Percentiles rank a stretch among this genome's conserved stretches.
Conservation (phyloP, 2,797 vertebrate species). For the Gymnopithys bicolor region DNA sequence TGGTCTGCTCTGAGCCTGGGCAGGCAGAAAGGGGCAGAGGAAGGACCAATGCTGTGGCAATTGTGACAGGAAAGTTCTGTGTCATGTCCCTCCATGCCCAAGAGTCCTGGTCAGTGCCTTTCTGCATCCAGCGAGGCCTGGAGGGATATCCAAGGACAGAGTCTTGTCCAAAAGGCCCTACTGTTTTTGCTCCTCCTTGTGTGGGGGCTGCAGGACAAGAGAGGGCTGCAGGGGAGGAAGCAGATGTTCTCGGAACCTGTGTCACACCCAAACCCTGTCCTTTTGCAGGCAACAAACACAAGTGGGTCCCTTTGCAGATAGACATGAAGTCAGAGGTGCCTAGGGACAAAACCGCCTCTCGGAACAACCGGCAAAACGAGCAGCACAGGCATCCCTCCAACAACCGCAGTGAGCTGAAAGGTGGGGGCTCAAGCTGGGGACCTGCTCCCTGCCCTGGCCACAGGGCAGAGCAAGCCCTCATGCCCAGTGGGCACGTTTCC, state of each 20-base stretch:
- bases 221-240: neutral
- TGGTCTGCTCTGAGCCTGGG: neutral
- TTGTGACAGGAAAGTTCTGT: neutral
- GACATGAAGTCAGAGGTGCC: slow-evolving; percentile 96
- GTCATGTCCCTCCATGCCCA: fast-evolving
- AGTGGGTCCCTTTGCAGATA: slow-evolving; percentile 97
- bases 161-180: neutral
- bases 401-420: slow-evolving; percentile 90
- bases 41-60: neutral
- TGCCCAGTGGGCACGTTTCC: neutral
- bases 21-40: neutral
- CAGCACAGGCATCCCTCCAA: slow-evolving; percentile 86
- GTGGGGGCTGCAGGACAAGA: neutral
- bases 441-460: neutral
- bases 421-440: slow-evolving; percentile 64
- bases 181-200: neutral
- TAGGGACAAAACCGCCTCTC: slow-evolving; percentile 90
- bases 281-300: slow-evolving; percentile 92
- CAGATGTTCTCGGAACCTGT: neutral
- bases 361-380: slow-evolving; percentile 94
- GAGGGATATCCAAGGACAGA: neutral
- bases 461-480: neutral
- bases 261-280: slow-evolving; percentile 36
- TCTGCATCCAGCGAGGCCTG: neutral
- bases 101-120: neutral